A percentile compares a stretch with the other conserved stretches of the same genome.
Evolutionary conservation across 1,140 invertebrate species (phyloP).

Genomic region (Steinernema feltiae): DNA sequence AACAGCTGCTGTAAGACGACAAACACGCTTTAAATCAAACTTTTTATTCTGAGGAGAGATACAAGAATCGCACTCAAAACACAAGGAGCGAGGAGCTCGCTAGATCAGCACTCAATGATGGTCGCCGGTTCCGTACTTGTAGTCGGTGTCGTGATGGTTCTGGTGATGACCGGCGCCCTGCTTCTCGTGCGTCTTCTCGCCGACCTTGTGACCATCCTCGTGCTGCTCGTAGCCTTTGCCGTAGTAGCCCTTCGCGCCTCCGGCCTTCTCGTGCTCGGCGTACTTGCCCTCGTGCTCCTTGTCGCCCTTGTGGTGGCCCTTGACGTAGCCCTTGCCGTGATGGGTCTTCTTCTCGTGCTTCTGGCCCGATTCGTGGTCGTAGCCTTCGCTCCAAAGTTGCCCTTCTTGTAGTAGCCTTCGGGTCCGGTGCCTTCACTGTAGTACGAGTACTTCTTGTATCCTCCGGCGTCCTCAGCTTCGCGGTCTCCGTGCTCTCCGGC

Average conservation of each 20-base stretch:
- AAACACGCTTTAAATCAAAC: not conserved
- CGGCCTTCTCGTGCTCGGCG: slow-evolving; percentile 12
- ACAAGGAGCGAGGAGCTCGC: not conserved
- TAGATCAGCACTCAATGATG: not conserved
- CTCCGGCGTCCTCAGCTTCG: not conserved
- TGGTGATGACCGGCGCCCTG: slow-evolving; percentile 5
- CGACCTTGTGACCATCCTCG: not conserved
- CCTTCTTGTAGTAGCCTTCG: slow-evolving; percentile 17
- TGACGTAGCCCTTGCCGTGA: not conserved
- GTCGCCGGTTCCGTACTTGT: slow-evolving; percentile 6
- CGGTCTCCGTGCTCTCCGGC: not conserved
- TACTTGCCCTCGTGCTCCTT: slow-evolving; percentile 12
- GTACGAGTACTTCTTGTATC: slow-evolving; percentile 24
- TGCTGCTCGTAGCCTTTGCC: slow-evolving; percentile 19
- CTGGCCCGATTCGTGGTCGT: not conserved
- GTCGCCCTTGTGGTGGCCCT: slow-evolving; percentile 12
- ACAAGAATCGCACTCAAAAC: not conserved
- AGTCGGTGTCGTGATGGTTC: not conserved
- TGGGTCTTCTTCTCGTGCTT: not conserved
- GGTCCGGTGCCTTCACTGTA: slow-evolving; percentile 17
- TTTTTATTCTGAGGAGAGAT: not conserved
- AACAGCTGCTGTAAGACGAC: no score
- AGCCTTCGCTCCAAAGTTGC: slow-evolving; percentile 16
- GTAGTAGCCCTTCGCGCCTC: slow-evolving; percentile 10
- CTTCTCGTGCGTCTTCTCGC: not conserved